Conservation (phyloP, 2,888 invertebrate genomes). For the Cantharis nigra region DNA sequence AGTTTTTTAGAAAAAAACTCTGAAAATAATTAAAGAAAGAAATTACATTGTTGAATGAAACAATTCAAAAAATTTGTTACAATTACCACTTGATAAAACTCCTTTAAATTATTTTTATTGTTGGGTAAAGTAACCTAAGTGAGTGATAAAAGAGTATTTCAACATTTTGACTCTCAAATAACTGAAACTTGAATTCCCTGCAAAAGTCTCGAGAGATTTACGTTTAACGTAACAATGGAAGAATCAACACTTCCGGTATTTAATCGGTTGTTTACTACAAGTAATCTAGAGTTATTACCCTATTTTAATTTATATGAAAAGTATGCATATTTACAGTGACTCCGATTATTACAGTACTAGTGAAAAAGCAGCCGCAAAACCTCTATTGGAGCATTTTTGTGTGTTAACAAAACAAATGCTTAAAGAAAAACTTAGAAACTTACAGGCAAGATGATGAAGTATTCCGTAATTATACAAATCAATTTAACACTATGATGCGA, state of each 20-base stretch:
- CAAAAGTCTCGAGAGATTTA: neutral
- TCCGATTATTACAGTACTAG: neutral
- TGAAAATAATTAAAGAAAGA: neutral
- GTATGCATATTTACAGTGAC: neutral
- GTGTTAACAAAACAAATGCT: neutral
- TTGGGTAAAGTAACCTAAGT: neutral
- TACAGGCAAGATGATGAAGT: neutral
- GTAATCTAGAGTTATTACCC: neutral
- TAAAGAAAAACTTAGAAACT: neutral
- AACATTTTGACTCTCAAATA: neutral
- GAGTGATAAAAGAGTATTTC: neutral
- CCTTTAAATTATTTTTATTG: neutral
- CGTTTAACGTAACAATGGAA: slow-evolving; percentile 7
- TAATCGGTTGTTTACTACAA: neutral
- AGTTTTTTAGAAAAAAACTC: neutral
- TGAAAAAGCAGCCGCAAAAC: neutral
- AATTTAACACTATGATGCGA: neutral
- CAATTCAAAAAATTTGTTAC: neutral
- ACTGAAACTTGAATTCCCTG: neutral
- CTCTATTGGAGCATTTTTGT: neutral
- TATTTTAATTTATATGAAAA: neutral
- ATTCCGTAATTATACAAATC: neutral
- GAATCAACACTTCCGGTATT: slow-evolving; percentile 9
- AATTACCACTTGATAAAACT: neutral
- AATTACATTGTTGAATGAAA: neutral